phyloP scores from a whole-genome alignment of 2,113 vertebrate genomes.

The Saccopteryx leptura region DNA sequence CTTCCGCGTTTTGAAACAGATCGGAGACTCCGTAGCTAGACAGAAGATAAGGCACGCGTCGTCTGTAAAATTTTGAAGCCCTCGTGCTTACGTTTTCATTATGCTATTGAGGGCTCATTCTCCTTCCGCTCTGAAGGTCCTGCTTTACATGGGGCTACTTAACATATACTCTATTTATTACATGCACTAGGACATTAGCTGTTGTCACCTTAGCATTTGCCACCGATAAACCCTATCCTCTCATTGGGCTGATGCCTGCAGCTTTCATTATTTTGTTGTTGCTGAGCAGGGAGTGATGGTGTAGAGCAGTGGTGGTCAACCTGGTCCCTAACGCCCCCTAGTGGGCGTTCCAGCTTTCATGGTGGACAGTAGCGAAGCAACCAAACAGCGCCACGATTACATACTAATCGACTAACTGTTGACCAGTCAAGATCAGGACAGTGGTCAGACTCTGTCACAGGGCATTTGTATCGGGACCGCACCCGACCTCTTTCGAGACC shows the following conservation, averaged over 20 bases:
- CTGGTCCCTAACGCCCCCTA: too few relatives aligned
- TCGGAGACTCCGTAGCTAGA: not conserved
- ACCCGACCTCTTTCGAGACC: too few relatives aligned
- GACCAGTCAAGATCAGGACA: too few relatives aligned
- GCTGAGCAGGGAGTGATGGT: not conserved
- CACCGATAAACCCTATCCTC: not conserved
- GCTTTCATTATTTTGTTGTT: not conserved
- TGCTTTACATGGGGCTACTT: not conserved
- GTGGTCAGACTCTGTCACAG: too few relatives aligned
- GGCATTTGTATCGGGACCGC: too few relatives aligned
- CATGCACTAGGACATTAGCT: not conserved
- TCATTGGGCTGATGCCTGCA: not conserved
- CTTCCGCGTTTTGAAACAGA: conserved; percentile 23
- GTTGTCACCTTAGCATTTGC: not conserved
- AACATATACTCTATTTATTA: conserved; percentile 36
- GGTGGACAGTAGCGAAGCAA: too few relatives aligned
- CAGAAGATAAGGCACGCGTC: not conserved
- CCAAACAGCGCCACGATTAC: too few relatives aligned
- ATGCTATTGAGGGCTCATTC: not conserved
- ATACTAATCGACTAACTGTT: too few relatives aligned
- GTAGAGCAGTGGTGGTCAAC: too few relatives aligned
- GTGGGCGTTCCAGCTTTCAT: too few relatives aligned
- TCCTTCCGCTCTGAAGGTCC: not conserved
- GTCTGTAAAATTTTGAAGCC: not conserved
- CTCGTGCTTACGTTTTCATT: not conserved